Percentiles rank a stretch among this genome's conserved stretches.
Conservation (phyloP, 1,140 invertebrate species). For the Orius insidiosus region DNA sequence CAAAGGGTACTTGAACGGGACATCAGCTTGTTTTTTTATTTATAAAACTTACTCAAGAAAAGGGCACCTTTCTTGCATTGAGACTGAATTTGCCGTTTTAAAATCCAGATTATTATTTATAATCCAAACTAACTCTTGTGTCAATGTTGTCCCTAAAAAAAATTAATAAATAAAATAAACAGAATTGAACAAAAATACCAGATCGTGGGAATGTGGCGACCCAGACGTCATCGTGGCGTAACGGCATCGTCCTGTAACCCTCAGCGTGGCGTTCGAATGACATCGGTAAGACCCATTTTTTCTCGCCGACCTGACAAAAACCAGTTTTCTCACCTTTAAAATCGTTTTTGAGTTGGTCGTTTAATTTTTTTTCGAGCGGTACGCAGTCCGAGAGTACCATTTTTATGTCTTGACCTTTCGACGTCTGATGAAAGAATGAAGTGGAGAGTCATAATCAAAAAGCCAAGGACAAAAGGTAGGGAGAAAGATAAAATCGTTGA, state of each 20-base stretch:
- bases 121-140: conserved; percentile 59
- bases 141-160: conserved; percentile 56
- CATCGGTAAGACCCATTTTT: conserved; percentile 50
- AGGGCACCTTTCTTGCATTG: conserved; percentile 40
- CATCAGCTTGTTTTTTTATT: no score
- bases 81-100: conserved; percentile 32
- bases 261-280: conserved; percentile 41
- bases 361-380: neutral
- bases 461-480: no score
- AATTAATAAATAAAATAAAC: neutral
- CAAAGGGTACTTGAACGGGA: no score
- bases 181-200: conserved; percentile 29
- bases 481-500: no score
- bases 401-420: no score
- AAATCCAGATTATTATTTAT: conserved; percentile 52
- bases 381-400: neutral
- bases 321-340: conserved; percentile 43
- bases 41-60: conserved; percentile 56
- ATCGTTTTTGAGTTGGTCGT: neutral
- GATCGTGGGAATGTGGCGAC: conserved; percentile 60
- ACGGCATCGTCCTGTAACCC: conserved; percentile 44
- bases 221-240: conserved; percentile 37
- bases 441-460: no score
- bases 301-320: conserved; percentile 50
- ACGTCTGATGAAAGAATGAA: no score